phyloP scores from a whole-genome alignment of 1,140 invertebrate genomes.

The Brevipalpus yothersi region DNA sequence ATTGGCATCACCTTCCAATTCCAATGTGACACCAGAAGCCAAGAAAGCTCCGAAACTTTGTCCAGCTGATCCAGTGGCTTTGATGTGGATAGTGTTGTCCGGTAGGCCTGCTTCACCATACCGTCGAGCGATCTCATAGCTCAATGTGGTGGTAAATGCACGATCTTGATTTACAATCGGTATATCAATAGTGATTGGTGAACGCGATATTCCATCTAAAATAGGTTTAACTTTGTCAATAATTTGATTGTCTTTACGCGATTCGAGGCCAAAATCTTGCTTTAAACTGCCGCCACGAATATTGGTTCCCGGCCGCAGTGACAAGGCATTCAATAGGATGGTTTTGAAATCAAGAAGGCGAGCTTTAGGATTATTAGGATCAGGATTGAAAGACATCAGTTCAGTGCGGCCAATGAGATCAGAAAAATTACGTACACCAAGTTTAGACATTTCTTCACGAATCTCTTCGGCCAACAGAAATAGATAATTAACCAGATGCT shows the following conservation, averaged over 20 bases:
- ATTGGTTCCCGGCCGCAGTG: constrained; percentile 63
- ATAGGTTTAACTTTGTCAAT: constrained; percentile 48
- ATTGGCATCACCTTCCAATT: constrained; percentile 87
- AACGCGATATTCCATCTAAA: constrained; percentile 31
- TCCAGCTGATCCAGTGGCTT: constrained; percentile 75
- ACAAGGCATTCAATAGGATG: constrained; percentile 64
- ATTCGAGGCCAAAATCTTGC: constrained; percentile 75
- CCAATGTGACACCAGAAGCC: constrained; percentile 61
- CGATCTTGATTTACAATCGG: constrained; percentile 71
- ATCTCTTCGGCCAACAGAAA: constrained; percentile 94
- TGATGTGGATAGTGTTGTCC: constrained; percentile 50
- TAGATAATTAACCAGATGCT: constrained; percentile 91
- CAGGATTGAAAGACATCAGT: constrained; percentile 29
- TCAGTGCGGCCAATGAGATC: constrained; percentile 87
- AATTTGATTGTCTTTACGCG: constrained; percentile 57
- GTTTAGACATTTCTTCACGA: constrained; percentile 56
- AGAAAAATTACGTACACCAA: constrained; percentile 69
- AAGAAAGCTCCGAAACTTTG: constrained; percentile 99
- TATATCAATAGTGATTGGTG: constrained; percentile 39
- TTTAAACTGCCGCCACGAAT: constrained; percentile 62
- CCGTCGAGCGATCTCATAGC: constrained; percentile 76
- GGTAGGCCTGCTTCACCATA: constrained; percentile 56
- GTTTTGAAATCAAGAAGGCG: constrained; percentile 54
- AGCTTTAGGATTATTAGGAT: constrained; percentile 46
- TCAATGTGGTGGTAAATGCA: constrained; percentile 74